Conservation (phyloP, 2,888 invertebrate genomes). For the Heliothis peltigera region DNA sequence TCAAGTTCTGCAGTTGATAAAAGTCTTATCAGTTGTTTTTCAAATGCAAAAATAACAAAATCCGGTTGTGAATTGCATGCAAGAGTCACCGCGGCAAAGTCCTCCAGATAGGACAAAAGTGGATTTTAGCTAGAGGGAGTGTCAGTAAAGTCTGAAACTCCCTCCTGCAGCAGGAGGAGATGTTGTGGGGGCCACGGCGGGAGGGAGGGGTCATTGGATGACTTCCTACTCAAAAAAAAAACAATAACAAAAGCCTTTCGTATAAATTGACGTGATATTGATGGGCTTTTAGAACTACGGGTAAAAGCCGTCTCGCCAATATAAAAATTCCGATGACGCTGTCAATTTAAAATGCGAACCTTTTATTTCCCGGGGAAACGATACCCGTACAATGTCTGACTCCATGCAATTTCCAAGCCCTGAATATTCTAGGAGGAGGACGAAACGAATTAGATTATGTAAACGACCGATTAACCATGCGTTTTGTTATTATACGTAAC, state of each 20-base stretch:
- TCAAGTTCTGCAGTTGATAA: neutral
- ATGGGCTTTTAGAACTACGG: conserved; percentile 1
- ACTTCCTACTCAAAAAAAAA: too few relatives aligned
- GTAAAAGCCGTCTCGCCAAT: neutral
- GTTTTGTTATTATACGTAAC: conserved; percentile 33
- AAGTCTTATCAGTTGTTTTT: neutral
- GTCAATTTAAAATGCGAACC: conserved; percentile 31
- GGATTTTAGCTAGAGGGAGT: too few relatives aligned
- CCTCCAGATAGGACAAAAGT: too few relatives aligned
- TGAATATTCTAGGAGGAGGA: conserved; percentile 43
- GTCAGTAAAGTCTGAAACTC: too few relatives aligned
- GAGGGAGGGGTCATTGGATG: too few relatives aligned
- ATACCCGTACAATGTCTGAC: neutral
- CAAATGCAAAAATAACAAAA: neutral
- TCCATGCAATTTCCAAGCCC: conserved; percentile 35
- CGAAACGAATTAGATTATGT: conserved; percentile 38
- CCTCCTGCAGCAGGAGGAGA: too few relatives aligned
- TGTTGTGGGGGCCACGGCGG: too few relatives aligned
- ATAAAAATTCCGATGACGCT: conserved; percentile 6
- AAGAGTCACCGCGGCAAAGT: too few relatives aligned
- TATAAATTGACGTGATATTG: neutral
- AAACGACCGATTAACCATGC: conserved; percentile 34
- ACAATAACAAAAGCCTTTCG: neutral
- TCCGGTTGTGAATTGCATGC: too few relatives aligned
- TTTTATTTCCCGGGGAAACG: conserved; percentile 26